Evolutionary conservation across 1,140 invertebrate genomes (phyloP).

Genomic region (Penaeus indicus): DNA sequence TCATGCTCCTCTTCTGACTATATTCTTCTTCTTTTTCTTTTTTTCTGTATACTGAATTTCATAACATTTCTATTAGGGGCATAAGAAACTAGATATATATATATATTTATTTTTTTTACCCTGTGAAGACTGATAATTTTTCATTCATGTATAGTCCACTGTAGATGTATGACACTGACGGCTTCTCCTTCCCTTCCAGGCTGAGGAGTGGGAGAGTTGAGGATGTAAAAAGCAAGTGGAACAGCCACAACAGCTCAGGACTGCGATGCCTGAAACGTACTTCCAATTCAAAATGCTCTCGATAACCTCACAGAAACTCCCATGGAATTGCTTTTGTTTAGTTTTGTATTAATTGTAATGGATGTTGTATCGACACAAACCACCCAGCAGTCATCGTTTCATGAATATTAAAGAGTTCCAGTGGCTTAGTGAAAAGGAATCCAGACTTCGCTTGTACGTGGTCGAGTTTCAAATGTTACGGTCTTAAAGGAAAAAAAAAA

Average conservation of each 20-base stretch:
- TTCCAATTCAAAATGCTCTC: slow-evolving; percentile 53
- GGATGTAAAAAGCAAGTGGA: slow-evolving; percentile 28
- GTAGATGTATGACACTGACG: too few species aligned
- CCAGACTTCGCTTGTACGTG: not conserved
- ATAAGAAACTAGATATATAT: too few species aligned
- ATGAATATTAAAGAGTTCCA: slow-evolving; percentile 3
- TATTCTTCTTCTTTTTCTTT: too few species aligned
- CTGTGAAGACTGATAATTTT: not conserved
- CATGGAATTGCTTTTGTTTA: slow-evolving; percentile 32
- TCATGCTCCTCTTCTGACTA: too few species aligned
- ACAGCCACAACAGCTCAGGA: slow-evolving; percentile 45
- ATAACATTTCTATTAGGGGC: too few species aligned
- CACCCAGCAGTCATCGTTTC: not conserved
- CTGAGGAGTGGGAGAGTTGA: slow-evolving; percentile 50
- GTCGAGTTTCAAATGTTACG: slow-evolving; percentile 8
- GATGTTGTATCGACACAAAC: slow-evolving; percentile 15
- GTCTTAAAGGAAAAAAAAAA: slow-evolving; percentile 3
- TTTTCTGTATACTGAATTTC: too few species aligned
- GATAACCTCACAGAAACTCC: slow-evolving; percentile 43
- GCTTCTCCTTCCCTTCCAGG: not conserved
- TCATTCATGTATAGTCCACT: not conserved
- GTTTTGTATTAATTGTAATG: slow-evolving; percentile 36
- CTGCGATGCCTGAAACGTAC: slow-evolving; percentile 46
- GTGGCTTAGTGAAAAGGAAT: slow-evolving; percentile 43
- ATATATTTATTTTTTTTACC: not conserved